phyloP scores from a whole-genome alignment of 2,113 vertebrate genomes.

The Macrotis lagotis region DNA sequence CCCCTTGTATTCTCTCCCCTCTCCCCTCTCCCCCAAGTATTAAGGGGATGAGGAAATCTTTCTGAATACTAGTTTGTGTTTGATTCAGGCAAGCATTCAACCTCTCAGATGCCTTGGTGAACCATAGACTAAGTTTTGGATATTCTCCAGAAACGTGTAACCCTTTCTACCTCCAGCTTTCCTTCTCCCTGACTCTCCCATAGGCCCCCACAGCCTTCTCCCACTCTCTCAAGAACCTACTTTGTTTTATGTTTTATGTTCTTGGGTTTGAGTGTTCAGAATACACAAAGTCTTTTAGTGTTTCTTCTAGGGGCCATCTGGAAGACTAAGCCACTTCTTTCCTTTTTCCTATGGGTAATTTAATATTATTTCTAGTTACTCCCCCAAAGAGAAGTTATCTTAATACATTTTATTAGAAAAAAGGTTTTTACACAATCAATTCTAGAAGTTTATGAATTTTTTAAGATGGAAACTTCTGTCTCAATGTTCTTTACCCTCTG shows the following conservation, averaged over 20 bases:
- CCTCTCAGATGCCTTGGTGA: constrained; percentile 37
- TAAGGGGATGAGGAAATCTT: not conserved
- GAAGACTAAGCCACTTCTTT: not conserved
- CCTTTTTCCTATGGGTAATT: not conserved
- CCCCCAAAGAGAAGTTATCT: not conserved
- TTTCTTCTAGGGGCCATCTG: not conserved
- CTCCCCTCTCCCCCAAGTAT: not conserved
- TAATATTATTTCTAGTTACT: not conserved
- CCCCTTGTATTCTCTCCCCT: not conserved
- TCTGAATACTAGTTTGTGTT: constrained; percentile 19
- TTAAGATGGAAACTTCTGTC: not conserved
- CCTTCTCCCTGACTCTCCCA: constrained; percentile 43
- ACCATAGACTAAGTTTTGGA: not conserved
- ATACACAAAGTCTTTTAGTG: not conserved
- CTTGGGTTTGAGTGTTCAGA: not conserved
- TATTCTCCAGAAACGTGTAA: constrained; percentile 1
- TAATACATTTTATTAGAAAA: not conserved
- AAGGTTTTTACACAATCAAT: not conserved
- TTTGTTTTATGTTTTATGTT: constrained; percentile 29
- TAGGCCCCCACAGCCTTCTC: constrained; percentile 12
- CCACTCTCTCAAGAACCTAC: constrained; percentile 7
- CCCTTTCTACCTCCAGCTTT: constrained; percentile 7
- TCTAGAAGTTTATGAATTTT: not conserved
- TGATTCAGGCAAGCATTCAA: constrained; percentile 15
- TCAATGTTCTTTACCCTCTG: not conserved